Evolutionary conservation across 2,113 vertebrate species (phyloP).

Genomic region (Pluvialis apricaria): DNA sequence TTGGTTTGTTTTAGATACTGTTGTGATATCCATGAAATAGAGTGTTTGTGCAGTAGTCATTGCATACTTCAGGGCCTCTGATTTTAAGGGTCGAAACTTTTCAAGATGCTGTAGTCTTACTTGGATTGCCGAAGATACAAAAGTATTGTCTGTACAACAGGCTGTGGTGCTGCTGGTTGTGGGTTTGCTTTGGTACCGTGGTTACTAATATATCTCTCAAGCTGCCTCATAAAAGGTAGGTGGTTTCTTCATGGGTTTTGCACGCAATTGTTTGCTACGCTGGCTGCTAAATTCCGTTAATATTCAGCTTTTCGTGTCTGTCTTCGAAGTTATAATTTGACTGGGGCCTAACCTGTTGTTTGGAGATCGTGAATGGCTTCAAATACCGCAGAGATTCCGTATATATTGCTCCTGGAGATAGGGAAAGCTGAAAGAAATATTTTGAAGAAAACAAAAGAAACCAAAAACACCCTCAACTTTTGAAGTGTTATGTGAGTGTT

Average conservation of each 20-base stretch:
- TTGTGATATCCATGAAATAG: background rate
- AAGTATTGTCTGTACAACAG: background rate
- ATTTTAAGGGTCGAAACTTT: background rate
- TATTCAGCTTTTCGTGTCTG: background rate
- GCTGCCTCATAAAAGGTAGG: background rate
- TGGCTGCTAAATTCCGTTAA: background rate
- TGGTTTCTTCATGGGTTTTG: background rate
- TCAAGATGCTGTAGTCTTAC: background rate
- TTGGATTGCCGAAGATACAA: background rate
- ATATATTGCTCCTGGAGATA: background rate
- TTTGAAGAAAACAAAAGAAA: background rate
- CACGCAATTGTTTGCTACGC: background rate
- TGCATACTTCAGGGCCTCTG: background rate
- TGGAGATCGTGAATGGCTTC: background rate
- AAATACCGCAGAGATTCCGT: background rate
- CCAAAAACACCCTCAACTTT: background rate
- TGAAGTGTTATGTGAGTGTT: background rate
- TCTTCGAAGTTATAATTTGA: background rate
- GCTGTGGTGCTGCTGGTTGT: background rate
- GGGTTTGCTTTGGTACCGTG: background rate
- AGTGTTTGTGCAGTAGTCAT: background rate
- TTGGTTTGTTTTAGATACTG: background rate
- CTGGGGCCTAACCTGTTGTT: background rate
- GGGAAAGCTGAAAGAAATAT: background rate
- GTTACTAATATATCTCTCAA: background rate